phyloP scores from a whole-genome alignment of 2,113 vertebrate species.

The Anguilla rostrata region DNA sequence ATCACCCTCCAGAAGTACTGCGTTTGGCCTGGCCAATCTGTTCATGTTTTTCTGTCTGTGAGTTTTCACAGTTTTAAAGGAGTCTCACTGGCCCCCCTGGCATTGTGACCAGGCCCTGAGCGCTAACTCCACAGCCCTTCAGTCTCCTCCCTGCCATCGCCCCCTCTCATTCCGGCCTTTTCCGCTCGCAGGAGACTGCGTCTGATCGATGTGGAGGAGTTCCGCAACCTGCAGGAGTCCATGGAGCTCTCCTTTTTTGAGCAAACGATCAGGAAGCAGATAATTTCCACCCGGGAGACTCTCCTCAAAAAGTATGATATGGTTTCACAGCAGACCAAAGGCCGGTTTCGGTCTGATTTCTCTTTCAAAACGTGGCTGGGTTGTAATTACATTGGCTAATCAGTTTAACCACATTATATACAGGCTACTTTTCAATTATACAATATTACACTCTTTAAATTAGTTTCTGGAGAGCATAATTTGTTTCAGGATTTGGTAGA shows the following conservation, averaged over 20 bases:
- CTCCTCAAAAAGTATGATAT: slow-evolving; percentile 75
- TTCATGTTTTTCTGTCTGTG: neutral
- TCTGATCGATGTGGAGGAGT: slow-evolving; percentile 75
- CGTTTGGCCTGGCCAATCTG: neutral
- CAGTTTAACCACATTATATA: neutral
- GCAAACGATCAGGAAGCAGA: slow-evolving; percentile 68
- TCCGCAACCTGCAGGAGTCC: slow-evolving; percentile 71
- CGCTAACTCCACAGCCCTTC: neutral
- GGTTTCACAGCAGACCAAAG: neutral
- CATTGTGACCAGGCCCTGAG: neutral
- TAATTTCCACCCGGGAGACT: slow-evolving; percentile 67
- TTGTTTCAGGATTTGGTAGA: neutral
- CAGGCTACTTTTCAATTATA: neutral
- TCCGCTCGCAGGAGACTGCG: slow-evolving; percentile 73
- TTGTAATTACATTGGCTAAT: neutral
- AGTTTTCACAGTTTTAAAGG: neutral
- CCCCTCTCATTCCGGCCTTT: neutral
- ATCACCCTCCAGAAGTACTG: neutral
- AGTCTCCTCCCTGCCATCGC: neutral
- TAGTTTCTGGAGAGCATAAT: neutral
- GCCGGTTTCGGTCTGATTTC: neutral
- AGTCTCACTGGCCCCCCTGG: no score
- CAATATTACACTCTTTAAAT: neutral
- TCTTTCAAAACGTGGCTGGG: neutral
- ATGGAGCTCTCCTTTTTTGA: slow-evolving; percentile 79